Evolutionary conservation across 2,888 invertebrate genomes (phyloP), one percentile per base, ranked within the genome.

Genomic region (Drosophila fulvimacula): DNA sequence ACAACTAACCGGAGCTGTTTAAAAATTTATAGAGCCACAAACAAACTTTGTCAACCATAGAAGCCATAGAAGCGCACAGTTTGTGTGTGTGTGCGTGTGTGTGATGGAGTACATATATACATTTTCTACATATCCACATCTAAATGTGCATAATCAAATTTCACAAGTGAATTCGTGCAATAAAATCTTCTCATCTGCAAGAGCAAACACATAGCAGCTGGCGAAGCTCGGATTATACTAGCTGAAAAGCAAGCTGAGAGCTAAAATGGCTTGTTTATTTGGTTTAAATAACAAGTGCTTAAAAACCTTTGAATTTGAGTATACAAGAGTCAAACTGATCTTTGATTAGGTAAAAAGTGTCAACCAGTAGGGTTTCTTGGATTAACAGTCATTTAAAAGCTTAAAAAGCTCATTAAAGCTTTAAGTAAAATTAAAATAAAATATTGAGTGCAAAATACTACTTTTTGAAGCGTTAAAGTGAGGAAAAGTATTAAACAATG

Each of bases 151-250:
- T 79, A 79, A 76, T 73, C 81, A 76, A 76, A 81, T 80, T 77
- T 81, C 64, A 69, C 81, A 80, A 76, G 57, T 77, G 73, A 74
- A 81, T 79, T 77, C 73, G 60, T 70, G 68, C 74, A 63, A 73
- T 77, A 69, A 73, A 81, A 77, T 79, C 74, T 66, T 61, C 46
- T 73, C 81, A 77, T 81, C 70, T 79, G 78, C 74, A 81, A 53
- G 57, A 58, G 52, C 73, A 70, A 77, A 57, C 73, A 68, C 13
- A 51, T 10, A 34, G 30, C 51, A 75, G 38, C 42, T 66, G 59
- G 17, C 36, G 51, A 39, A 39, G 52, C 9, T 17, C 10, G 49
- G 72, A 56, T 63, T 59, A 61, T 38, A 73, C 46, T 17, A 48
- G 69, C 57, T 63, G 55, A 61, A 63, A 41, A 10, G 19, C 7